Conservation (phyloP, 2,888 invertebrate species). For the Dromius quadrimaculatus region DNA sequence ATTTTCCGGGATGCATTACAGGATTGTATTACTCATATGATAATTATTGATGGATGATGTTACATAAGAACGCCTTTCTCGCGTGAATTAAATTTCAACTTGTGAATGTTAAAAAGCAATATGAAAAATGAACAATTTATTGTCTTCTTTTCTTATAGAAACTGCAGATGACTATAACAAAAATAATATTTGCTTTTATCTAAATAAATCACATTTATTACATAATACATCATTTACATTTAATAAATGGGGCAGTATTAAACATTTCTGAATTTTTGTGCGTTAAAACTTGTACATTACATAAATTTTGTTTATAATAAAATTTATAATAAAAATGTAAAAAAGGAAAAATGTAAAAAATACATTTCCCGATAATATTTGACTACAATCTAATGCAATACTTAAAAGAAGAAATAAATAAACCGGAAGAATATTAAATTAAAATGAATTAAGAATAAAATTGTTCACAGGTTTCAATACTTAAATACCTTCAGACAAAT, state of each 20-base stretch:
- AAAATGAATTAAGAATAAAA: slow-evolving; percentile 21
- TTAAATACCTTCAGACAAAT: slow-evolving; percentile 33
- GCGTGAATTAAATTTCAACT: too few species aligned
- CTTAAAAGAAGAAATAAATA: slow-evolving; percentile 43
- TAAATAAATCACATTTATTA: slow-evolving; percentile 51
- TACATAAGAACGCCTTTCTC: too few species aligned
- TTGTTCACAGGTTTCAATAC: slow-evolving; percentile 31
- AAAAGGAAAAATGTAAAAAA: slow-evolving; percentile 42
- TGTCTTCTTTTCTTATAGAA: slow-evolving; percentile 45
- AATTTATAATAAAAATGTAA: slow-evolving; percentile 34
- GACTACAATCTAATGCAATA: slow-evolving; percentile 28
- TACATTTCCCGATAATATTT: slow-evolving; percentile 34
- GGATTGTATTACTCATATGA: too few species aligned
- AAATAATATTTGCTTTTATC: slow-evolving; percentile 40
- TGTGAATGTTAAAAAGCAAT: slow-evolving; percentile 30
- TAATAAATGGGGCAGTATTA: slow-evolving; percentile 50
- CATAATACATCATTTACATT: slow-evolving; percentile 46
- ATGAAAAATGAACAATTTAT: slow-evolving; percentile 38
- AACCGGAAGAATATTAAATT: slow-evolving; percentile 29
- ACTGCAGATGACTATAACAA: slow-evolving; percentile 39
- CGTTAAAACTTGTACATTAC: slow-evolving; percentile 48
- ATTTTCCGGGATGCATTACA: too few species aligned
- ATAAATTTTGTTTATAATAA: slow-evolving; percentile 37
- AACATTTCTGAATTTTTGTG: slow-evolving; percentile 46
- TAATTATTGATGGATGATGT: too few species aligned